Percentiles rank a stretch among this genome's conserved stretches.
These are phyloP conservation scores for Onychomys torridus DNA, from an alignment of 2,797 vertebrate species.

Conservation along the genomic window DNA sequence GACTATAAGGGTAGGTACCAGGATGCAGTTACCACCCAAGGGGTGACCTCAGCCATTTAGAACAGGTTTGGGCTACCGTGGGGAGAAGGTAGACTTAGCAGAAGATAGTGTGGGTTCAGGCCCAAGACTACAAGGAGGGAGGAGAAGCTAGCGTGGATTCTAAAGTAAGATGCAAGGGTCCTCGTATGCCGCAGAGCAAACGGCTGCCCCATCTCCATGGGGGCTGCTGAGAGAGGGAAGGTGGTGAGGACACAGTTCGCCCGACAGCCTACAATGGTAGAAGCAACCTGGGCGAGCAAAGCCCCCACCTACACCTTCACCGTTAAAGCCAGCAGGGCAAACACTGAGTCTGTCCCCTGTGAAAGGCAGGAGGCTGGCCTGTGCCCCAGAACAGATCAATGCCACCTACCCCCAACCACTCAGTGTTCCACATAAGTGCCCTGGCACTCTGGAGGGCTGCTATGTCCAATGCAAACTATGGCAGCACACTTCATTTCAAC, in stretches of 20 bases:
- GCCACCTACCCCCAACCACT: not conserved
- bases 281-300: not conserved
- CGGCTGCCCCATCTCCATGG: not conserved
- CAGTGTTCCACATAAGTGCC: slow-evolving; percentile 67
- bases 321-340: not conserved
- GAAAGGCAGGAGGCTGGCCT: not conserved
- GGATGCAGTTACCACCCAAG: not conserved
- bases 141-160: not conserved
- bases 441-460: slow-evolving; percentile 65
- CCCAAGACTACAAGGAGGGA: not conserved
- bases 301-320: not conserved
- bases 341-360: not conserved
- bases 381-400: not conserved
- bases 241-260: not conserved
- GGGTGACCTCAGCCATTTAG: not conserved
- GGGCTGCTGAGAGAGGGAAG: not conserved
- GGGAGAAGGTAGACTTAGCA: not conserved
- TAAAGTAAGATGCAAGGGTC: not conserved
- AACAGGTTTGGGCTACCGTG: not conserved
- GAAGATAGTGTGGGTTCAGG: not conserved
- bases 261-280: not conserved
- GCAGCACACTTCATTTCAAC: slow-evolving; percentile 24
- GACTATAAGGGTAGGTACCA: not conserved
- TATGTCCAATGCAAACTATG: not conserved
- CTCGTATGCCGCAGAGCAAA: not conserved